phyloP scores from a whole-genome alignment of 2,888 invertebrate species.

The Crematogaster levior region DNA sequence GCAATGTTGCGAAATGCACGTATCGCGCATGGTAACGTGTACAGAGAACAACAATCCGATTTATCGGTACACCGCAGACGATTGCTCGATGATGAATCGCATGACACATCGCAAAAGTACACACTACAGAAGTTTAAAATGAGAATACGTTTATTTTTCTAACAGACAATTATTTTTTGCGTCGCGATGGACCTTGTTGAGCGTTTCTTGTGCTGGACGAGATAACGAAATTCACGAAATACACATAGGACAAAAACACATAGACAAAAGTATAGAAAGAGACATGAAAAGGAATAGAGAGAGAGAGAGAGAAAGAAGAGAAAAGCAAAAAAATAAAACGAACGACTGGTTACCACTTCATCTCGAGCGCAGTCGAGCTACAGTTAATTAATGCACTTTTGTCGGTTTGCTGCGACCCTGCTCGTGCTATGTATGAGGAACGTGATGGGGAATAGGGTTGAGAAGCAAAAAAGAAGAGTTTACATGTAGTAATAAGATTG shows the following conservation, averaged over 20 bases:
- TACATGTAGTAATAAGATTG: constrained; percentile 37
- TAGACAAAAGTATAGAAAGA: constrained; percentile 10
- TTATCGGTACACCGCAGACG: constrained; percentile 37
- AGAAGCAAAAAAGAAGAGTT: constrained; percentile 31
- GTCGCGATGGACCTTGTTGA: neutral
- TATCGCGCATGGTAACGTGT: neutral
- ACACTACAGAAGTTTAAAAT: neutral
- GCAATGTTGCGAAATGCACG: constrained; percentile 27
- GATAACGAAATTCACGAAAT: constrained; percentile 26
- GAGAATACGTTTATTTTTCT: constrained; percentile 1
- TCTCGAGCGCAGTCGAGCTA: constrained; percentile 62
- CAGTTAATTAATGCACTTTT: constrained; percentile 80
- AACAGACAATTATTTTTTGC: constrained; percentile 32
- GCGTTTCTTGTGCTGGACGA: neutral
- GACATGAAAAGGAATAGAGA: neutral
- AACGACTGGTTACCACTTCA: constrained; percentile 67
- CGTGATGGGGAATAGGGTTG: constrained; percentile 17
- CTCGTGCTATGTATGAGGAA: constrained; percentile 57
- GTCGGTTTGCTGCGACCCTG: constrained; percentile 68
- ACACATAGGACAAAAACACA: constrained; percentile 9
- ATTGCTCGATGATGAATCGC: constrained; percentile 39
- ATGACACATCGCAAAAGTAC: constrained; percentile 18
- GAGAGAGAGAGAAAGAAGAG: neutral
- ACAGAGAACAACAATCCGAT: constrained; percentile 1
- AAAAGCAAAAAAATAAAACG: constrained; percentile 47